Evolutionary conservation across 2,888 invertebrate species (phyloP).

Genomic region (Trachelus iudaicus): DNA sequence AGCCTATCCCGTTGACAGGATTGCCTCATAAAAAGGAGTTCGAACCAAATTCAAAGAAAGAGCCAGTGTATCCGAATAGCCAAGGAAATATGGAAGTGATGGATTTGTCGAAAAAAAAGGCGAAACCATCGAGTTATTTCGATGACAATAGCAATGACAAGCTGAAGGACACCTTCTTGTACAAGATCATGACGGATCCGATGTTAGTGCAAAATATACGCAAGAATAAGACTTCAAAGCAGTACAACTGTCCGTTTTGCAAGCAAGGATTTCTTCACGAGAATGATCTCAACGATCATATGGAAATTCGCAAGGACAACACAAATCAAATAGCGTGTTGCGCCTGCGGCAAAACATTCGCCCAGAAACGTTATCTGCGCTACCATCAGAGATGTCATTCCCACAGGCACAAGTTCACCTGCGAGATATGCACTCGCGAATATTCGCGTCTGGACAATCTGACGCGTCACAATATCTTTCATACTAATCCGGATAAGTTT

Average conservation of each 20-base stretch:
- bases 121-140: conserved; percentile 2
- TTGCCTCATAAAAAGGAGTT: background rate
- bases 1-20: background rate
- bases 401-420: conserved; percentile 54
- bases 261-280: conserved; percentile 46
- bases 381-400: conserved; percentile 57
- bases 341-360: conserved; percentile 56
- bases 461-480: conserved; percentile 56
- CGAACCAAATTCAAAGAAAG: background rate
- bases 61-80: background rate
- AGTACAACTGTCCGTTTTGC: conserved; percentile 48
- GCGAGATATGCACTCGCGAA: conserved; percentile 55
- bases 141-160: conserved; percentile 25
- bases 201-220: conserved; percentile 44
- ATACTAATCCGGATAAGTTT: conserved; percentile 59
- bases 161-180: conserved; percentile 52
- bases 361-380: conserved; percentile 55
- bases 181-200: conserved; percentile 59
- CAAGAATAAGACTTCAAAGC: conserved; percentile 20
- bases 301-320: conserved; percentile 44
- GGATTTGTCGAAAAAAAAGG: conserved; percentile 40
- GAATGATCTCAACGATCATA: conserved; percentile 45
- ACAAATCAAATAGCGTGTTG: conserved; percentile 51
- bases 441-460: conserved; percentile 59
- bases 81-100: conserved; percentile 28